A percentile compares a stretch with the other conserved stretches of the same genome.
Conservation (phyloP, 2,797 vertebrate genomes). For the Lutjanus argentimaculatus region DNA sequence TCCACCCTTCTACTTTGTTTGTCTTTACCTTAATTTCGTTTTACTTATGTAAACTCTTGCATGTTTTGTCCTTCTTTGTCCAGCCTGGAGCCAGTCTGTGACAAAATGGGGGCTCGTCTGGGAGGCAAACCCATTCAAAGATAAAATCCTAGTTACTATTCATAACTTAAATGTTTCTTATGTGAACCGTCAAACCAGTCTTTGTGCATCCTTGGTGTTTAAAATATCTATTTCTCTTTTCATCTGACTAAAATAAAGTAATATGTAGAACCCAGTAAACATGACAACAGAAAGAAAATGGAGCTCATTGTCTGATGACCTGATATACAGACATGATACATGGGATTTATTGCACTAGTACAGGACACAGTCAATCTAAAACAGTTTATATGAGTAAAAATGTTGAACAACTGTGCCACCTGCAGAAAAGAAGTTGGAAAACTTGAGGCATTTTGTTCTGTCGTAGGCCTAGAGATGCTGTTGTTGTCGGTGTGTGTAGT, state of each 20-base stretch:
- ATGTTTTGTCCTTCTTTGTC: no score
- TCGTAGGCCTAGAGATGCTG: not conserved
- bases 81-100: no score
- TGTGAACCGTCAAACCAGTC: not conserved
- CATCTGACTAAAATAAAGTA: not conserved
- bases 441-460: not conserved
- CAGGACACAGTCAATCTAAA: not conserved
- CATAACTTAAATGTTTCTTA: slow-evolving; percentile 1
- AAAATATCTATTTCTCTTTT: not conserved
- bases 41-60: no score
- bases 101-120: no score
- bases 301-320: not conserved
- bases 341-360: not conserved
- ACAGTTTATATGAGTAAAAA: not conserved
- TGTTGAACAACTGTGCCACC: not conserved
- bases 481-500: not conserved
- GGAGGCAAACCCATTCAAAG: no score
- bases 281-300: not conserved
- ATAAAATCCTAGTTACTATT: no score
- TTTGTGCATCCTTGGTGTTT: not conserved
- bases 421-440: not conserved
- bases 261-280: not conserved
- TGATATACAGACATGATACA: not conserved
- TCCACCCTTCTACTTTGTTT: no score
- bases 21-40: no score